Evolutionary conservation across 2,888 invertebrate species (phyloP).

Genomic region (Hirtodrosophila trivittata): DNA sequence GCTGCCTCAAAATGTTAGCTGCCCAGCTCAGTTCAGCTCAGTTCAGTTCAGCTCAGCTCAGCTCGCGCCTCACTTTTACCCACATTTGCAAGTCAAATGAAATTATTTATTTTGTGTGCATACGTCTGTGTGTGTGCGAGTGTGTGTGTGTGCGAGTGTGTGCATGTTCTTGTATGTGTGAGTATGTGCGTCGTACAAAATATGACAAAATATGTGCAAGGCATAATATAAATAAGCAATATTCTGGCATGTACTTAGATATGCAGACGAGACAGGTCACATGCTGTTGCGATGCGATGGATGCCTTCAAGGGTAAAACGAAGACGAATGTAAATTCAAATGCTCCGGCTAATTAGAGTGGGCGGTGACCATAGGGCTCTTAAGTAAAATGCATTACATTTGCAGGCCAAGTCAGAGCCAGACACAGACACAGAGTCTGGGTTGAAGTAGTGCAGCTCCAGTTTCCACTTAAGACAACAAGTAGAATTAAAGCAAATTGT

Average conservation of each 20-base stretch:
- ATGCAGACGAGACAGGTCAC: constrained; percentile 30
- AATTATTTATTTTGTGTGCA: constrained; percentile 67
- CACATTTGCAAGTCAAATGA: constrained; percentile 76
- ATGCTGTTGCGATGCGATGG: neutral
- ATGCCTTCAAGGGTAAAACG: neutral
- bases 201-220: constrained; percentile 50
- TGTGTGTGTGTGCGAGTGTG: constrained; percentile 1
- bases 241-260: constrained; percentile 42
- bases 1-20: no score
- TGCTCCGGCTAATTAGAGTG: constrained; percentile 59
- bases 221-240: constrained; percentile 67
- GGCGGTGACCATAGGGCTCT: constrained; percentile 6
- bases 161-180: constrained; percentile 5
- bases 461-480: no score
- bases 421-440: no score
- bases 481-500: no score
- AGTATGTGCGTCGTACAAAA: constrained; percentile 24
- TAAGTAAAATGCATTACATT: constrained; percentile 25
- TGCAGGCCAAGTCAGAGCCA: no score
- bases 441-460: no score
- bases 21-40: no score
- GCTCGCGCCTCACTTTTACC: no score
- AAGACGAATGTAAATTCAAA: constrained; percentile 45
- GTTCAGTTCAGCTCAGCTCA: no score
- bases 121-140: constrained; percentile 2